Conservation (phyloP, 2,797 vertebrate genomes). For the Intellagama lesueurii region DNA sequence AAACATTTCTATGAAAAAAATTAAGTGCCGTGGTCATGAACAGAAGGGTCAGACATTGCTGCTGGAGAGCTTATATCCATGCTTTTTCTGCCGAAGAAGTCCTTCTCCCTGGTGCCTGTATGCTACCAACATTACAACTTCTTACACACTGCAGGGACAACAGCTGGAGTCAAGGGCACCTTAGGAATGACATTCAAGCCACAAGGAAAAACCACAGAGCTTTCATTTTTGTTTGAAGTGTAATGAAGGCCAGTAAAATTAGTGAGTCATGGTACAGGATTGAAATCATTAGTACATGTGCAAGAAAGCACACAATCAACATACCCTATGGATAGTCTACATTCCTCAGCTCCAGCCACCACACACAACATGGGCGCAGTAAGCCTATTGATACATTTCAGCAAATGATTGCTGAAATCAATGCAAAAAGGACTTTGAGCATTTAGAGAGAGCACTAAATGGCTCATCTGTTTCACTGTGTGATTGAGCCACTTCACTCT, state of each 20-base stretch:
- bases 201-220: not conserved
- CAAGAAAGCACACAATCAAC: not conserved
- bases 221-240: not conserved
- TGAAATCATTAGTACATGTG: not conserved
- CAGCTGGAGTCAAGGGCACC: not conserved
- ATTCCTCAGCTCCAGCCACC: not conserved
- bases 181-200: not conserved
- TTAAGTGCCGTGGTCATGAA: slow-evolving; percentile 50
- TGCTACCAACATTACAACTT: not conserved
- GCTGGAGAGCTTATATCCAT: not conserved
- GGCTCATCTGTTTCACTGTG: not conserved
- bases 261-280: not conserved
- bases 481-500: not conserved
- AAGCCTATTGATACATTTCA: too few relatives aligned
- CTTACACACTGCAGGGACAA: not conserved
- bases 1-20: slow-evolving; percentile 57
- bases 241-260: not conserved
- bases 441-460: not conserved
- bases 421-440: not conserved
- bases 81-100: not conserved
- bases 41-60: not conserved
- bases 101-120: not conserved
- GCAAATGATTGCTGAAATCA: not conserved
- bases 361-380: not conserved
- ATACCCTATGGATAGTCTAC: not conserved